A percentile compares a stretch with the other conserved stretches of the same genome.
These are phyloP conservation scores for Chromis chromis DNA, from an alignment of 2,797 vertebrate species.

Conservation along the genomic window DNA sequence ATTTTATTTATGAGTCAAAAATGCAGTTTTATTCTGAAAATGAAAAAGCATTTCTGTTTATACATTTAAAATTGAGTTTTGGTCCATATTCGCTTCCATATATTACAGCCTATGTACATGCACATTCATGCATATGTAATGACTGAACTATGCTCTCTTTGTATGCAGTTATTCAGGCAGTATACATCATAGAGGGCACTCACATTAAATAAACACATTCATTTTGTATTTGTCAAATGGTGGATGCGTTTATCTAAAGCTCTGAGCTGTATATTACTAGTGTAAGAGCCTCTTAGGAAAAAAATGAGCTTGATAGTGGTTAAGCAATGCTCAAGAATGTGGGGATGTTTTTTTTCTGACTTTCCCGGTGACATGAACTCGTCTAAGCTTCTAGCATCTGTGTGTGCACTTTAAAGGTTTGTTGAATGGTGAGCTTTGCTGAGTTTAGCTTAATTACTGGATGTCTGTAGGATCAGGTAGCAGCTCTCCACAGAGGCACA, in stretches of 20 bases:
- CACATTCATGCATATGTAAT: not conserved
- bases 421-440: not conserved
- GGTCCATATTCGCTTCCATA: too few relatives aligned
- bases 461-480: not conserved
- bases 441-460: not conserved
- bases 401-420: slow-evolving; percentile 1
- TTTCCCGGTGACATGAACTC: not conserved
- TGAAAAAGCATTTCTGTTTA: too few relatives aligned
- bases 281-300: not conserved
- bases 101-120: too few relatives aligned
- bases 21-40: too few relatives aligned
- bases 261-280: not conserved
- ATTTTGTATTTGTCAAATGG: not conserved
- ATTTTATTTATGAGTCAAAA: too few relatives aligned
- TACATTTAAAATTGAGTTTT: too few relatives aligned
- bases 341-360: slow-evolving; percentile 1
- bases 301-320: not conserved
- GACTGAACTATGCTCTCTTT: not conserved
- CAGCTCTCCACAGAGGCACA: not conserved
- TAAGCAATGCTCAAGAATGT: not conserved
- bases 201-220: not conserved
- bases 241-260: not conserved
- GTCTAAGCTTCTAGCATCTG: not conserved
- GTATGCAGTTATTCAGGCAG: not conserved
- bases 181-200: not conserved